Base-by-base conservation (phyloP, 1,140 invertebrate genomes). In the Macrosteles quadrilineatus region DNA sequence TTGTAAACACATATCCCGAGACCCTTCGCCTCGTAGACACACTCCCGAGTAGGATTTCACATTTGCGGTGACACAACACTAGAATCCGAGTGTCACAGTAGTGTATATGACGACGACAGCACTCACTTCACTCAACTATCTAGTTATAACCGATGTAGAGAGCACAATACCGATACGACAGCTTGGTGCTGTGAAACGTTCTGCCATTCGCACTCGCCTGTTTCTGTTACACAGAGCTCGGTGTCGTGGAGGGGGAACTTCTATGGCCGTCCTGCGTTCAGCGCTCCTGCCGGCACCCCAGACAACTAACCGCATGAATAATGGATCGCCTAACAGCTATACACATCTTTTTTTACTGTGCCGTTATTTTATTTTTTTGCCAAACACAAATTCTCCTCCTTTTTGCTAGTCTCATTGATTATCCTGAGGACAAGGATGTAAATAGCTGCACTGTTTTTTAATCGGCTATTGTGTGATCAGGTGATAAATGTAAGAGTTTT, bases 1-100 rank as follows among this genome's bases (percentile, higher is more conserved):
- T 69, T 69, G 63, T 43, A 40, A 66, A 66, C 63, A 66, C 63
- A 66, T 64, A 32, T n/a, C 32, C 19, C 40, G 63, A 63, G 59
- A 19, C 19, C 2, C 40, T 9, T 12, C 29, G 14, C 19, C 32
- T 40, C 6, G 6, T n/a, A 30, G 32, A 17, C 40, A 66, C 63
- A 66, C 29, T 19, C 27, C 17, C n/a, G n/a, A 30, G 1, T 3
- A 11, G 4, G 36, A 27, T 36, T 64, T 40, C 32, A 43, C 23
- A 66, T 66, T 66, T 4, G 23, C 25, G 23, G 31, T 27, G 32
- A 25, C 63, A 43, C 36, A 25, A n/a, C 23, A 29, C 30, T 32
- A 6, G 27, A 14, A n/a, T 9, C 29, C 17, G 2, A 32, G 29
- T 32, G 31, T 31, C n/a, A 32, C 27, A 31, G 1, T 17, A 31